Evolutionary conservation across 2,888 invertebrate genomes (phyloP).

Genomic region (Nesidiocoris tenuis): DNA sequence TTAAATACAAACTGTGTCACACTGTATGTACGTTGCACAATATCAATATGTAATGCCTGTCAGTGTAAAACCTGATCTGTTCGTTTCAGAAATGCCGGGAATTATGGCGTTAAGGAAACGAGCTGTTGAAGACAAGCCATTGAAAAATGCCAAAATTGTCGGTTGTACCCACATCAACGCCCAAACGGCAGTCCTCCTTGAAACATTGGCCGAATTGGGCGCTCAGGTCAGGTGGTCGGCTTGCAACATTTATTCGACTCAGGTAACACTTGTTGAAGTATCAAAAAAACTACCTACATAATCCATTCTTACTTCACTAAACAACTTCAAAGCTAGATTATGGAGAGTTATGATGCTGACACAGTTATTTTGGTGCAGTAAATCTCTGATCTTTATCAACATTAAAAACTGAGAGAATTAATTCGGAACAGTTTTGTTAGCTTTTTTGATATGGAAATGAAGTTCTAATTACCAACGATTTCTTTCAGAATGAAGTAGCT

Average conservation of each 20-base stretch:
- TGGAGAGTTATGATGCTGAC: too few relatives aligned
- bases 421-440: too few relatives aligned
- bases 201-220: slow-evolving; percentile 83
- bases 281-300: not conserved
- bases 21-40: too few relatives aligned
- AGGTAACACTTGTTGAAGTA: slow-evolving; percentile 60
- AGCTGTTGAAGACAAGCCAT: slow-evolving; percentile 89
- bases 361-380: too few relatives aligned
- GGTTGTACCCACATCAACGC: slow-evolving; percentile 99
- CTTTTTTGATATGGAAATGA: too few relatives aligned
- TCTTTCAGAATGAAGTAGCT: slow-evolving; percentile 89
- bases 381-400: too few relatives aligned
- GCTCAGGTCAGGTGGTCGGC: slow-evolving; percentile 95
- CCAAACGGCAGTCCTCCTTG: slow-evolving; percentile 93
- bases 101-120: slow-evolving; percentile 91
- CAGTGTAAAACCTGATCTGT: too few relatives aligned
- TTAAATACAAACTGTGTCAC: too few relatives aligned
- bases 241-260: slow-evolving; percentile 97
- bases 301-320: not conserved
- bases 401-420: too few relatives aligned
- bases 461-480: too few relatives aligned
- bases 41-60: too few relatives aligned
- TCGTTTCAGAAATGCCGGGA: slow-evolving; percentile 86
- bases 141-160: slow-evolving; percentile 93
- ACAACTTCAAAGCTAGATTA: too few relatives aligned